Conservation (phyloP, 2,888 invertebrate species). For the Danaus chrysippus region DNA sequence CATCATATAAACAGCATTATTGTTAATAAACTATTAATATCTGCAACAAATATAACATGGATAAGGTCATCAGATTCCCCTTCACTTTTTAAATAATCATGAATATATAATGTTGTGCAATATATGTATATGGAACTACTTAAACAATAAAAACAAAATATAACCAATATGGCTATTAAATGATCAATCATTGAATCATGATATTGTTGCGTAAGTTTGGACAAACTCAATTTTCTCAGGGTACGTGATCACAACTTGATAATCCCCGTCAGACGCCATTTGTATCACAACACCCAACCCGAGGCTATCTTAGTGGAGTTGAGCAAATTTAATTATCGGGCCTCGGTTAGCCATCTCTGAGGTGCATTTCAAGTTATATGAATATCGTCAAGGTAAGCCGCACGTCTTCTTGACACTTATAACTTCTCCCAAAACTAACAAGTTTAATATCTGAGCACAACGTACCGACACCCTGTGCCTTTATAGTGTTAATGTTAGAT, state of each 20-base stretch:
- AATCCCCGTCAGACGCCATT: conserved; percentile 19
- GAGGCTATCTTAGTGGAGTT: conserved; percentile 12
- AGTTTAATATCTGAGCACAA: conserved; percentile 36
- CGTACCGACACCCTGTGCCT: conserved; percentile 28
- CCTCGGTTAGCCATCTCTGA: conserved; percentile 9
- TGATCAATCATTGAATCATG: conserved; percentile 2
- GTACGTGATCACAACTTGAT: conserved; percentile 15
- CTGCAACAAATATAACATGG: too few species aligned
- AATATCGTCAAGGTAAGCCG: conserved; percentile 32
- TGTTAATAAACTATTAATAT: too few species aligned
- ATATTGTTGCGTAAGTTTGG: not conserved
- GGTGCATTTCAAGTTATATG: conserved; percentile 17
- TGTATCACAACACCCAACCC: conserved; percentile 14
- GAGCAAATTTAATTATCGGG: conserved; percentile 23
- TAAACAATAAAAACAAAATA: too few species aligned
- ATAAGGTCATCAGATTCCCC: too few species aligned
- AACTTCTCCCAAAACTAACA: conserved; percentile 41
- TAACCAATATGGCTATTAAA: not conserved
- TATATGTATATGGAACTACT: too few species aligned
- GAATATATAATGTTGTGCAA: too few species aligned
- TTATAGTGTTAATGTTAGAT: conserved; percentile 28
- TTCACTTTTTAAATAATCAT: too few species aligned
- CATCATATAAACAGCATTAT: too few species aligned
- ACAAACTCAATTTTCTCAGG: conserved; percentile 8
- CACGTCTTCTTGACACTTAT: conserved; percentile 49